Evolutionary conservation across 2,888 invertebrate genomes (phyloP).

Genomic region (Gortyna flavago): DNA sequence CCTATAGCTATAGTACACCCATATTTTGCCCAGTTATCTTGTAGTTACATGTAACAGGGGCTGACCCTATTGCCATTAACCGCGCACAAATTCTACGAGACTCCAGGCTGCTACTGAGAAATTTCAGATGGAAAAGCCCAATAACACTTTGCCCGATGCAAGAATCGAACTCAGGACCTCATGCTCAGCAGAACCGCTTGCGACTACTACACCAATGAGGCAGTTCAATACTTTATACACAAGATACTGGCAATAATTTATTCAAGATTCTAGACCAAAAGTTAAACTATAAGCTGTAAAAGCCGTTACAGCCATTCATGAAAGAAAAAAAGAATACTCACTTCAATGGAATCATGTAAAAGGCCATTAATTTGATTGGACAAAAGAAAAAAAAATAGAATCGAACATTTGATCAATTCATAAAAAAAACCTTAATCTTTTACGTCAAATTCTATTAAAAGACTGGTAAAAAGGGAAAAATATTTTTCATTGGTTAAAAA

Average conservation of each 20-base stretch:
- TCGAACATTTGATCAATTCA: conserved; percentile 49
- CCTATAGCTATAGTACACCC: not conserved
- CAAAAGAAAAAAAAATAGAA: conserved; percentile 57
- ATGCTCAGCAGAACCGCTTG: no score
- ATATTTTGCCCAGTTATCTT: not conserved
- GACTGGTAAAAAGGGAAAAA: not conserved
- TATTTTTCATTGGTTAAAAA: not conserved
- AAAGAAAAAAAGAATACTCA: conserved; percentile 43
- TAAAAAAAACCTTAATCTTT: not conserved
- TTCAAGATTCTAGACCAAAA: no score
- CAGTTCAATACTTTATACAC: no score
- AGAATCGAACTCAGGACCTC: no score
- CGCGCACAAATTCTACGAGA: no score
- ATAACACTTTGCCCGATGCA: no score
- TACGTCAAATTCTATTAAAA: not conserved
- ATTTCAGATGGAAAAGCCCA: no score
- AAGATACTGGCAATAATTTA: no score
- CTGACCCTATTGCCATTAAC: no score
- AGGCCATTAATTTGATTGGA: conserved; percentile 62
- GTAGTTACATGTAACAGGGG: no score
- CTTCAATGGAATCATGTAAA: conserved; percentile 53
- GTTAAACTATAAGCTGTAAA: conserved; percentile 7
- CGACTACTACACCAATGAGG: no score
- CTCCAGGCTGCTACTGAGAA: no score
- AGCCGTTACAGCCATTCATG: conserved; percentile 9